phyloP scores from a whole-genome alignment of 2,888 invertebrate genomes.

The Acrocera orbiculus region DNA sequence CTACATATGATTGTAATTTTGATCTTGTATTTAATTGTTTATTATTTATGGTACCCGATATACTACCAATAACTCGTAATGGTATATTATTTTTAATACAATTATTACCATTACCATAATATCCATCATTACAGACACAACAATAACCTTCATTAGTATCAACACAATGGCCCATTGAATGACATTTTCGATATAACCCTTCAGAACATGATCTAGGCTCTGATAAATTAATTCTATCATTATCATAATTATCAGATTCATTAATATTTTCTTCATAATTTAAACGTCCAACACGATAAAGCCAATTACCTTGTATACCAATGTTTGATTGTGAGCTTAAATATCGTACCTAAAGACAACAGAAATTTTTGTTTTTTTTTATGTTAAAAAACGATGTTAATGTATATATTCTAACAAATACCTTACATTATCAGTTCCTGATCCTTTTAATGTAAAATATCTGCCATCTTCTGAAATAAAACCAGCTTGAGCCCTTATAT shows the following conservation, averaged over 20 bases:
- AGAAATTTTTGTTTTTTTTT: slow-evolving; percentile 1
- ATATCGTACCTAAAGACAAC: slow-evolving; percentile 22
- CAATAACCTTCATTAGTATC: slow-evolving; percentile 77
- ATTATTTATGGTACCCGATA: slow-evolving; percentile 71
- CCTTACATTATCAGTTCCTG: slow-evolving; percentile 71
- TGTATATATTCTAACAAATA: background rate
- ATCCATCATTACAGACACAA: slow-evolving; percentile 69
- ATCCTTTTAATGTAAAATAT: slow-evolving; percentile 58
- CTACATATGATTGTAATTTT: slow-evolving; percentile 73
- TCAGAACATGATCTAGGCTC: slow-evolving; percentile 39
- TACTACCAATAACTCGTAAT: slow-evolving; percentile 71
- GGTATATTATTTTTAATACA: slow-evolving; percentile 75
- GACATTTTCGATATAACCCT: slow-evolving; percentile 56
- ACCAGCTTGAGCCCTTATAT: slow-evolving; percentile 86
- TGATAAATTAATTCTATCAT: slow-evolving; percentile 25
- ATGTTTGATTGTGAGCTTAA: slow-evolving; percentile 67
- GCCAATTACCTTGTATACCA: slow-evolving; percentile 67
- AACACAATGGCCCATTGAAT: slow-evolving; percentile 61
- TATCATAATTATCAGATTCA: slow-evolving; percentile 43
- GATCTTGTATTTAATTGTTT: slow-evolving; percentile 51
- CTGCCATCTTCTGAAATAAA: slow-evolving; percentile 72
- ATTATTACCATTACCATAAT: slow-evolving; percentile 80
- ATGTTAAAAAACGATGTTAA: background rate
- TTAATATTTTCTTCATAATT: slow-evolving; percentile 42
- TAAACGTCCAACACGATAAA: slow-evolving; percentile 67